phyloP scores from a whole-genome alignment of 2,113 vertebrate species.

The Serinus canaria region DNA sequence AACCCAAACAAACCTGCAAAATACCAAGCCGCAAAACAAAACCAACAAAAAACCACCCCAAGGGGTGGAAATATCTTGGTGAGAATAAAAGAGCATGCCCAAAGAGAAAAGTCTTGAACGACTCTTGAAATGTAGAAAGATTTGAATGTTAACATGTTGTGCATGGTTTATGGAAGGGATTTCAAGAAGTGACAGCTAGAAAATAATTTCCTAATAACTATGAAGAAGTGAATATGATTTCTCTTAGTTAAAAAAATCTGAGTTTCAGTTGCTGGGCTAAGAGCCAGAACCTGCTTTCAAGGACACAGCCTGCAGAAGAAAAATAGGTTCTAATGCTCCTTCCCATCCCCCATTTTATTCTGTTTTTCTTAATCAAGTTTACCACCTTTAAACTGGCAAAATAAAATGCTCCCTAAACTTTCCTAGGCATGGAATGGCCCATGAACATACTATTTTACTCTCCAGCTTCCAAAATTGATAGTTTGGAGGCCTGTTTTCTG shows the following conservation, averaged over 20 bases:
- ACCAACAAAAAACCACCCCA: not conserved
- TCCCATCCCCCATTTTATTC: rapidly evolving
- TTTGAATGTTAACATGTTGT: not conserved
- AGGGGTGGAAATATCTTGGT: not conserved
- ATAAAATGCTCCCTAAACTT: not conserved
- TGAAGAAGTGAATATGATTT: not conserved
- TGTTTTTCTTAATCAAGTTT: not conserved
- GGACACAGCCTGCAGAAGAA: not conserved
- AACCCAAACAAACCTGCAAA: not conserved
- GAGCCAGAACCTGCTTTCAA: not conserved
- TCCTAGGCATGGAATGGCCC: not conserved
- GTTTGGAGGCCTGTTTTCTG: not conserved
- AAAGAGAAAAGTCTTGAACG: not conserved
- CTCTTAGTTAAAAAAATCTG: not conserved
- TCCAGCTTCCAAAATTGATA: not conserved
- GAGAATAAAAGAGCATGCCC: not conserved
- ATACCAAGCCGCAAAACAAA: not conserved
- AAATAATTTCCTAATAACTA: not conserved
- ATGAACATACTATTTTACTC: not conserved
- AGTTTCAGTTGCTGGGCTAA: not conserved
- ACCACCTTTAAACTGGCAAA: not conserved
- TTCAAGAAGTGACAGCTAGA: not conserved
- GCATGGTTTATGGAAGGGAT: not conserved
- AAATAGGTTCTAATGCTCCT: not conserved
- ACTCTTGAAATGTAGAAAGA: not conserved